Evolutionary conservation across 2,888 invertebrate genomes (phyloP), one percentile per base, ranked within the genome.

Genomic region (Ophion ventricosus): DNA sequence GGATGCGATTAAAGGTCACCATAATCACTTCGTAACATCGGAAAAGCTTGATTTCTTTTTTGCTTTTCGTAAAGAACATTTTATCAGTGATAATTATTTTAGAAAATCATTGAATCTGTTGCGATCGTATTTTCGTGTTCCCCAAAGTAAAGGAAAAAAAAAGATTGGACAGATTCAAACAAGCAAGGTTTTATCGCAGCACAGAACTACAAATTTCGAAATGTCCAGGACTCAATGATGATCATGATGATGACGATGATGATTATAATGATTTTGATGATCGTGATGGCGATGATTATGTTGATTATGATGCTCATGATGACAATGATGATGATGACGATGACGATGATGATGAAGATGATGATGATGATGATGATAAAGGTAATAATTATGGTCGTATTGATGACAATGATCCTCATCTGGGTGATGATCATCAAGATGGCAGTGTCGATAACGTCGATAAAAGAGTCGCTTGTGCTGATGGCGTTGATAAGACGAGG

Each of bases 191-290:
- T 43, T 40, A 40, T 57, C 40, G 66, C 25, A 26, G 54, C 69
- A 76, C 56, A 61, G 49, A n/a, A 63, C 73, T n/a, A 57, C 56
- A 59, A 17, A 79, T 40, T 86, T 87, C 87, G 88, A 89, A 88
- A 89, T 88, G 88, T 88, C 87, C 88, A 87, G 88, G 88, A 80
- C 78, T 79, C 85, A 3, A 49, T 49, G 49, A 49, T 17, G 49
- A 14, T 49, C 17, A 3, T 14, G 17, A 49, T 49, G 14, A 49
- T 14, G 2, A 43, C 11, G 43, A 1, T 3, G 14, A 3, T 14
- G 49, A 17, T 14, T 4, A 49, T 49, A 17, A 17, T 49, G 49
- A 14, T 49, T 1, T 14, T 17, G 3, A 49, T 49, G 49, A 17
- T 14, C 11, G 2, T 14, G 4, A 49, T 17, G 17, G 2, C 17